Conservation (phyloP, 2,888 invertebrate species). For the Zonitis immaculata region DNA sequence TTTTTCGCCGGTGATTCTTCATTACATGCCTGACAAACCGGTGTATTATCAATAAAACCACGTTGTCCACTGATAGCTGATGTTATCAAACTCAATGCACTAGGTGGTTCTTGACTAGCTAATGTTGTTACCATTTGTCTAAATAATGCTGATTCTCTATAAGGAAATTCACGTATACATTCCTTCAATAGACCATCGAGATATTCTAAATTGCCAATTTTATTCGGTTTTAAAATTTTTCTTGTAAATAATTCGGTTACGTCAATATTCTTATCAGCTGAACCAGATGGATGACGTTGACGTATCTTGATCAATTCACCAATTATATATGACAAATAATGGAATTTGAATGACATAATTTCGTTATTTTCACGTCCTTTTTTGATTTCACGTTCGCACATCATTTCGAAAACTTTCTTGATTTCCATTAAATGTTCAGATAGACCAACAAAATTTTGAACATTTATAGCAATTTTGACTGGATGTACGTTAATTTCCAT, state of each 20-base stretch:
- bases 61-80: constrained; percentile 85
- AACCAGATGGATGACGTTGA: constrained; percentile 56
- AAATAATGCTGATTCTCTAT: constrained; percentile 83
- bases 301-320: constrained; percentile 66
- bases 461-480: constrained; percentile 70
- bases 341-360: constrained; percentile 85
- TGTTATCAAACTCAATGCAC: constrained; percentile 66
- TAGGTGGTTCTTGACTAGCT: constrained; percentile 67
- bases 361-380: constrained; percentile 79
- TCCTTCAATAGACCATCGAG: constrained; percentile 76
- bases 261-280: constrained; percentile 56
- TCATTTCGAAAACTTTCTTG: constrained; percentile 71
- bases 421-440: constrained; percentile 70
- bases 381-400: constrained; percentile 86
- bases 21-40: constrained; percentile 79
- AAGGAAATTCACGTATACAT: constrained; percentile 85
- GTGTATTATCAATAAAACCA: constrained; percentile 64
- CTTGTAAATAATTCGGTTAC: constrained; percentile 70
- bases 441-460: constrained; percentile 69
- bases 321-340: constrained; percentile 74
- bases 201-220: constrained; percentile 59
- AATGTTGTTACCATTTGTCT: constrained; percentile 77
- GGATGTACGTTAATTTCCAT: constrained; percentile 85
- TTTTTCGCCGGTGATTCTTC: constrained; percentile 87
- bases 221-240: constrained; percentile 71